These are phyloP conservation scores for Hylaea fasciaria DNA, from an alignment of 2,888 invertebrate genomes.

Conservation along the genomic window DNA sequence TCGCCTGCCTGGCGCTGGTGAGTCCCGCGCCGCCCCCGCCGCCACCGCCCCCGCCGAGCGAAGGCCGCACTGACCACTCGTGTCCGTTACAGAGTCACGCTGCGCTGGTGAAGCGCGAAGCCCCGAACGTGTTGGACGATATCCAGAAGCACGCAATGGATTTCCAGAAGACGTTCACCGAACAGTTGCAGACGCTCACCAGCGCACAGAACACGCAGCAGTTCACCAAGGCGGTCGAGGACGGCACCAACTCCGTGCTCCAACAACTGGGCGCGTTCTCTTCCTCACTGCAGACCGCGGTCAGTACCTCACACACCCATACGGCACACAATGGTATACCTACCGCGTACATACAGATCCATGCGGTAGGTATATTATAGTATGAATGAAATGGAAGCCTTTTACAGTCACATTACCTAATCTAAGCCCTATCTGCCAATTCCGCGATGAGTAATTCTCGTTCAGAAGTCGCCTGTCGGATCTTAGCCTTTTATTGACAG, in stretches of 20 bases:
- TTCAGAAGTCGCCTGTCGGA: too few relatives aligned
- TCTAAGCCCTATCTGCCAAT: too few relatives aligned
- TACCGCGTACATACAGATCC: too few relatives aligned
- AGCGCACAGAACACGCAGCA: constrained; percentile 72
- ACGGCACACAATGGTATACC: too few relatives aligned
- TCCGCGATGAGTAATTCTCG: too few relatives aligned
- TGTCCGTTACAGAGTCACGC: constrained; percentile 56
- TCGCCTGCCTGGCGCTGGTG: constrained; percentile 73
- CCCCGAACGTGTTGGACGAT: constrained; percentile 59
- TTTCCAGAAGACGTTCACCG: constrained; percentile 66
- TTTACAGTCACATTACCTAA: too few relatives aligned
- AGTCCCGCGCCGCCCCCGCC: constrained; percentile 49
- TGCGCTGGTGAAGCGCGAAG: constrained; percentile 66
- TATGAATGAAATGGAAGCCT: too few relatives aligned
- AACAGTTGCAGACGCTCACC: constrained; percentile 59
- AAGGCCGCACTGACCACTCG: background rate
- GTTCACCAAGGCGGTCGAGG: constrained; percentile 67
- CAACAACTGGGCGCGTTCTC: constrained; percentile 62
- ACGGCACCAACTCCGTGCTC: constrained; percentile 65
- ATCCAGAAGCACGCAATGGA: constrained; percentile 66
- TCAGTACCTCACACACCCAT: constrained; percentile 49
- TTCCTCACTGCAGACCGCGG: constrained; percentile 62
- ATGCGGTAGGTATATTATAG: too few relatives aligned
- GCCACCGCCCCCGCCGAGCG: background rate
- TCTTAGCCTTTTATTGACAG: too few relatives aligned